Evolutionary conservation across 2,888 invertebrate genomes (phyloP).

Genomic region (Tethea ocularis): DNA sequence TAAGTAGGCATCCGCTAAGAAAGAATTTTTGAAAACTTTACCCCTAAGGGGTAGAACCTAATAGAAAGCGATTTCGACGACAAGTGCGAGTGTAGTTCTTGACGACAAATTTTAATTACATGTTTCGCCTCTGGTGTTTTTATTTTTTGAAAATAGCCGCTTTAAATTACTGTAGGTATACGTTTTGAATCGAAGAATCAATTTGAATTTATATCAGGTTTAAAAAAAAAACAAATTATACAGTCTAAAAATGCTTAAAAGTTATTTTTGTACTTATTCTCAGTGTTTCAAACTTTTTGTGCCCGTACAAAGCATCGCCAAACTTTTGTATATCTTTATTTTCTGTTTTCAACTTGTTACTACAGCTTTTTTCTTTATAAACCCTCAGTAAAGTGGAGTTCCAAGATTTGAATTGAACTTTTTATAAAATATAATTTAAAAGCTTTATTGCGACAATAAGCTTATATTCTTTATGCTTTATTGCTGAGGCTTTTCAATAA

Average conservation of each 20-base stretch:
- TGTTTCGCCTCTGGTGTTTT: no score
- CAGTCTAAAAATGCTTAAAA: neutral
- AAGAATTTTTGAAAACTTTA: no score
- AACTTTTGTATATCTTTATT: neutral
- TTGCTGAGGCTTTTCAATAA: neutral
- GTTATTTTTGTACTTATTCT: neutral
- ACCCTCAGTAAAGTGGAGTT: neutral
- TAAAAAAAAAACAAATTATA: neutral
- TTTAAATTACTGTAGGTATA: no score
- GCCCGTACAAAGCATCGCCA: neutral
- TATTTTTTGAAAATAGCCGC: no score
- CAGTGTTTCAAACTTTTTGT: neutral
- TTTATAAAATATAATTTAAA: neutral
- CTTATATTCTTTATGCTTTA: neutral
- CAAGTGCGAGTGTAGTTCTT: no score
- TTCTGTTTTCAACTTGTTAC: neutral
- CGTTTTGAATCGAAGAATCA: neutral
- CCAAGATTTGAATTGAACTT: neutral
- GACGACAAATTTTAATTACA: no score
- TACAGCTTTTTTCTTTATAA: conserved; percentile 1
- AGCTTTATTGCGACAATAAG: neutral
- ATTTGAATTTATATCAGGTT: neutral
- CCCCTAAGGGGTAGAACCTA: no score
- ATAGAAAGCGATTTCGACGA: no score
- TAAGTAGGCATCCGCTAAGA: no score